Percentiles rank a stretch among this genome's conserved stretches.
These are phyloP conservation scores for Triops longicaudatus DNA, from an alignment of 1,140 invertebrate species.

Conservation along the genomic window DNA sequence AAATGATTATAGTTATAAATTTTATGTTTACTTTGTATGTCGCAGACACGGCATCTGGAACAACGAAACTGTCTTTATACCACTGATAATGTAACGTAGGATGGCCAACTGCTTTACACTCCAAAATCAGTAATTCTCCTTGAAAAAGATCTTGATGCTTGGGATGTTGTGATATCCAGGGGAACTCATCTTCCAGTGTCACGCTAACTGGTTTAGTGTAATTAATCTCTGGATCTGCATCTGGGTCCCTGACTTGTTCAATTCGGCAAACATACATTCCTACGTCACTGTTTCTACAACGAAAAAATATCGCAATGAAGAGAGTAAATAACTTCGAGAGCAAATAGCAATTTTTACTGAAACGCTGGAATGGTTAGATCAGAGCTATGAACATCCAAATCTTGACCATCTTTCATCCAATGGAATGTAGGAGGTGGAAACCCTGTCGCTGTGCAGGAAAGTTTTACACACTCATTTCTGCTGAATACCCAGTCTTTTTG, in stretches of 20 bases:
- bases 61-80: background rate
- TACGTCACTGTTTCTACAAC: background rate
- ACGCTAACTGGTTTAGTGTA: background rate
- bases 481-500: background rate
- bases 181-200: background rate
- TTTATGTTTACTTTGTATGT: background rate
- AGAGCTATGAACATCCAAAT: background rate
- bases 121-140: background rate
- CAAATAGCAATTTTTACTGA: background rate
- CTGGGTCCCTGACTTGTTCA: background rate
- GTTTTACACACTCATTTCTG: background rate
- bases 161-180: background rate
- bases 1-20: no score
- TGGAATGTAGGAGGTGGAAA: slow-evolving; percentile 10
- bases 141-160: background rate
- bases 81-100: slow-evolving; percentile 9
- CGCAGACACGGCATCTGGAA: background rate
- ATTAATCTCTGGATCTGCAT: background rate
- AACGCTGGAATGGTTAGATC: background rate
- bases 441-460: background rate
- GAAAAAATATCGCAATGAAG: background rate
- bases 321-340: background rate
- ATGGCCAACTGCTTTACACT: background rate
- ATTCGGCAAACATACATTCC: background rate
- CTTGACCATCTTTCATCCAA: background rate